Base-by-base conservation (phyloP, 2,797 vertebrate species). In the Aotus griseimembra region DNA sequence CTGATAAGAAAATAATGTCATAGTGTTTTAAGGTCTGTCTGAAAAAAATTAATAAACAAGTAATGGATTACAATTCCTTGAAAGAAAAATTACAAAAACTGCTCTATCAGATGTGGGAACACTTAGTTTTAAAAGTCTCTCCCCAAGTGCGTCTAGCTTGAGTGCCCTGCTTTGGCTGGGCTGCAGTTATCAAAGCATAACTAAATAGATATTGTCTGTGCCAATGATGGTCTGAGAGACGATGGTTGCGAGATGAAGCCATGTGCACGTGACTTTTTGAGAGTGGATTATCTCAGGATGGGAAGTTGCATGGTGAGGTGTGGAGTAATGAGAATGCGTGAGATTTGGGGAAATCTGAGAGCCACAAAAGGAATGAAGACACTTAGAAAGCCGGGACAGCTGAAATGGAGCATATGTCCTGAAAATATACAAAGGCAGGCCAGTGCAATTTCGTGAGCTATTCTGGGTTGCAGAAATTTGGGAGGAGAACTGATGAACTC, bases 351-450 rank as follows among this genome's bases (percentile, higher is more conserved):
- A 96, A 97, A 96, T 98, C 97, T 97, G 95, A 98, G 97, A 98
- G 98, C 97, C 98, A 98, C 98, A 97, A 97, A 97, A 98, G 96
- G 91, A 96, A 95, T 95, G 97, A 57, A 90, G 93, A 98, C 90
- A 64, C 96, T 98, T 97, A 98, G 96, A 97, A 96, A 95, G 97
- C 90, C 73, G 2, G 72, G 75, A 72, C 88, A 88, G 84, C 58
- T 82, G 93, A 72, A 88, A 94, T 88, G 96, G 67, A 88, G n/a
- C n/a, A 0, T 3, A 2, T 57, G 52, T 96, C 77, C 90, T 70
- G 79, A 82, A 86, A 92, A 33, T 8, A 50, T 1, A 67, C 61
- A 82, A 75, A 58, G 77, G 52, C 41, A 87, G 86, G 57, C 76
- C 58, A 41, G n/a, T 20, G 57, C 3, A 8, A 28, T 64, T 79